Evolutionary conservation across 2,888 invertebrate species (phyloP), one percentile per base, ranked within the genome.

Genomic region (Agapetus fuscipes): DNA sequence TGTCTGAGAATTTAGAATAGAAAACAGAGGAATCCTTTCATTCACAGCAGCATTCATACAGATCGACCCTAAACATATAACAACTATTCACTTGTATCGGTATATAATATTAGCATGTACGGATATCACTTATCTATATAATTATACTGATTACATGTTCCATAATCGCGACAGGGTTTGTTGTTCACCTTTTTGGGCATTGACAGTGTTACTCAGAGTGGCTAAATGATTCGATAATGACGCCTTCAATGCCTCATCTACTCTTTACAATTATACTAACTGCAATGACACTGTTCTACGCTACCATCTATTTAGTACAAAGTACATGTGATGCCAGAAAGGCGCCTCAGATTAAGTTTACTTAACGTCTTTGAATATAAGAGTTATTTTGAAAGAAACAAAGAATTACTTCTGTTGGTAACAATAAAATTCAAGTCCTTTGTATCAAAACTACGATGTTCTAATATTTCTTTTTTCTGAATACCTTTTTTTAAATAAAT

Each of bases 31-130:
- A 38, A 38, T 38, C 26, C 46, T 38, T 30, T 38, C 46, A 44
- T 41, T 41, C 46, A 25, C 41, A 37, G 29, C 24, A 17, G 17
- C 47, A 34, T 45, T 45, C 47, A 42, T 36, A 45, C 47, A 30
- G 39, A 37, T 47, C 47, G 42, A 42, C 33, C 45, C 47, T 47
- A 47, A 44, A 47, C 44, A 47, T 47, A 40, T 44, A 45, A 47
- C 45, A 44, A 44, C 45, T 45, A 47, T 47, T 47, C 43, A 42
- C 36, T 37, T 39, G 47, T 47, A 47, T 47, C 47, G 36, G 44
- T 44, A 44, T 31, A 35, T 20, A 20, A n/a, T 37, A 14, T 31
- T 24, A 29, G 37, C 24, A 29, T 37, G 37, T 40, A 27, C 31
- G 35, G 43, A 38, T 43, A 40, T 39, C 40, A 34, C 39, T 43